phyloP scores from a whole-genome alignment of 1,140 invertebrate species.

The Aleiodes sp. region DNA sequence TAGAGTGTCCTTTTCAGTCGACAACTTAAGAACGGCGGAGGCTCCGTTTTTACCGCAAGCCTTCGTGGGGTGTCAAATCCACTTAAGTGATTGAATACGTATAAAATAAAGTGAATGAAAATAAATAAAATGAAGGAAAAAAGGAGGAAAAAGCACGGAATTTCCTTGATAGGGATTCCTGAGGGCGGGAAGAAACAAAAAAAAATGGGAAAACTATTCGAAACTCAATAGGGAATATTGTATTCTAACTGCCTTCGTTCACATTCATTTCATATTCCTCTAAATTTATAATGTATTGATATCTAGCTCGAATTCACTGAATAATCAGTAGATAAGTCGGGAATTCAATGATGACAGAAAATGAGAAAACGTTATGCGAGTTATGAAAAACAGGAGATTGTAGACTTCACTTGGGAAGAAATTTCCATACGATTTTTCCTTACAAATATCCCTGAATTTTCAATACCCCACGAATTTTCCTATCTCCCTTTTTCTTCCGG shows the following conservation, averaged over 20 bases:
- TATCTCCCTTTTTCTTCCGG: too few species aligned
- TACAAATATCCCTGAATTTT: too few species aligned
- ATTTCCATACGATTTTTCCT: too few species aligned
- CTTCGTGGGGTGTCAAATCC: conserved; percentile 9
- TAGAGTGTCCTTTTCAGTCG: conserved; percentile 6
- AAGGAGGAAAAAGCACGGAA: neutral
- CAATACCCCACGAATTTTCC: too few species aligned
- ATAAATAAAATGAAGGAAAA: neutral
- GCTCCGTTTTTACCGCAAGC: neutral
- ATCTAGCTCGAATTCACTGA: neutral
- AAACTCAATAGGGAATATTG: conserved; percentile 1
- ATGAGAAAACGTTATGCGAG: too few species aligned
- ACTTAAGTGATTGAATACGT: conserved; percentile 20
- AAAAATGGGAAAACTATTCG: neutral
- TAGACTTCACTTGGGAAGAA: too few species aligned
- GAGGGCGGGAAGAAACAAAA: neutral
- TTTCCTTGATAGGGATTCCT: conserved; percentile 3
- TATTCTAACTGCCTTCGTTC: neutral
- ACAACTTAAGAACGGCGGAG: neutral
- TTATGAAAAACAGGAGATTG: too few species aligned
- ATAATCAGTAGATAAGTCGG: neutral
- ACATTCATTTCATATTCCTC: neutral
- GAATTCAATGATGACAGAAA: neutral
- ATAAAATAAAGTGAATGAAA: conserved; percentile 17
- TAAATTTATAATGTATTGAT: neutral